These are phyloP conservation scores for Halcyon malimbica DNA, from an alignment of 2,113 vertebrate genomes.

Conservation along the genomic window DNA sequence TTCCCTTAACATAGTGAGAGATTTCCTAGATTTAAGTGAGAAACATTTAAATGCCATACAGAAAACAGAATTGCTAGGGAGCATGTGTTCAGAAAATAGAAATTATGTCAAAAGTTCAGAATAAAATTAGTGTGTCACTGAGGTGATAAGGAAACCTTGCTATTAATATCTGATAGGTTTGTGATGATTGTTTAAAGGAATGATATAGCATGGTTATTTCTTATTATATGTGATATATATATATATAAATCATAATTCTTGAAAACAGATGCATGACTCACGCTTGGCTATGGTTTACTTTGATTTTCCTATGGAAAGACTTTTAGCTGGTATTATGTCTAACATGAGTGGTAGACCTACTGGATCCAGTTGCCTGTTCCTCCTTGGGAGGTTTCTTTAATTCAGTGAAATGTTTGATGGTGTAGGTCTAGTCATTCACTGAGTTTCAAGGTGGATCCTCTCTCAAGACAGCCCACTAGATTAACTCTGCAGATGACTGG, in stretches of 20 bases:
- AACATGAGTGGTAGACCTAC: background rate
- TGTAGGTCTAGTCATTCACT: too few relatives aligned
- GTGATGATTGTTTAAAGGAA: background rate
- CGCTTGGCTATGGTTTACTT: background rate
- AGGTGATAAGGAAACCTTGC: background rate
- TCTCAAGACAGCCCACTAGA: background rate
- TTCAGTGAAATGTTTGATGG: background rate
- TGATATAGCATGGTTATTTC: background rate
- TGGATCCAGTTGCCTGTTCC: background rate
- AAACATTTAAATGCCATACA: background rate
- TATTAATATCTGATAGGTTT: background rate
- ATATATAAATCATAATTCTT: background rate
- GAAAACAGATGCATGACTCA: background rate
- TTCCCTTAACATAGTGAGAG: background rate
- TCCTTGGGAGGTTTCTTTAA: background rate
- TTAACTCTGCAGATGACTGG: background rate
- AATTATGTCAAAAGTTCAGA: background rate
- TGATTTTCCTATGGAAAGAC: background rate
- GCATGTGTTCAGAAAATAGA: background rate
- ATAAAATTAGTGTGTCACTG: background rate
- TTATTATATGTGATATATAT: background rate
- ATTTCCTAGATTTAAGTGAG: background rate
- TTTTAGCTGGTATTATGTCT: background rate
- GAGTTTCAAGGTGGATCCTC: background rate
- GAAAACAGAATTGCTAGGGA: background rate